Percentiles rank a stretch among this genome's conserved stretches.
phyloP scores from a whole-genome alignment of 2,797 vertebrate species.

The Poecile montanus region DNA sequence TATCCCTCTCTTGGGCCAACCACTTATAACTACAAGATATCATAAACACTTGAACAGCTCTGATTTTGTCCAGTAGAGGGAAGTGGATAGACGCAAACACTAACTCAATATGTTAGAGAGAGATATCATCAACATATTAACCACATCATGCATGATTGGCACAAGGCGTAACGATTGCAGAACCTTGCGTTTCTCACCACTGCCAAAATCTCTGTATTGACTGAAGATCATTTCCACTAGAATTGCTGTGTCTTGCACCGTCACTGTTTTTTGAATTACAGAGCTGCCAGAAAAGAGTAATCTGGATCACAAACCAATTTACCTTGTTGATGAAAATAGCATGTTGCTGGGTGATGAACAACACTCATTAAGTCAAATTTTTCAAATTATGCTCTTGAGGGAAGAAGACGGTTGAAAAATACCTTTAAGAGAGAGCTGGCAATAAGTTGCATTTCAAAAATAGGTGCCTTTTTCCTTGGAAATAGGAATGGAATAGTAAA shows the following conservation, averaged over 20 bases:
- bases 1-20: slow-evolving; percentile 60
- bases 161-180: background rate
- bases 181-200: background rate
- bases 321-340: background rate
- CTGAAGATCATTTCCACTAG: slow-evolving; percentile 12
- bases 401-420: background rate
- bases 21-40: slow-evolving; percentile 41
- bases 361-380: background rate
- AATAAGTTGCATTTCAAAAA: background rate
- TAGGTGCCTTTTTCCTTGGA: background rate
- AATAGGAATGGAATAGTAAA: background rate
- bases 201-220: background rate
- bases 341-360: background rate
- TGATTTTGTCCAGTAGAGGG: slow-evolving; percentile 70
- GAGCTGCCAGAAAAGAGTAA: background rate
- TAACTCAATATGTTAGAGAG: slow-evolving; percentile 36
- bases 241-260: background rate
- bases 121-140: slow-evolving; percentile 58
- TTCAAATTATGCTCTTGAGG: background rate
- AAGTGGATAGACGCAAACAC: slow-evolving; percentile 63
- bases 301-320: background rate
- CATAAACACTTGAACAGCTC: slow-evolving; percentile 64
- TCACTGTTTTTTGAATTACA: background rate
- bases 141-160: slow-evolving; percentile 27
- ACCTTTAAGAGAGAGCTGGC: background rate